phyloP scores from a whole-genome alignment of 2,113 vertebrate genomes.

The Alosa alosa region DNA sequence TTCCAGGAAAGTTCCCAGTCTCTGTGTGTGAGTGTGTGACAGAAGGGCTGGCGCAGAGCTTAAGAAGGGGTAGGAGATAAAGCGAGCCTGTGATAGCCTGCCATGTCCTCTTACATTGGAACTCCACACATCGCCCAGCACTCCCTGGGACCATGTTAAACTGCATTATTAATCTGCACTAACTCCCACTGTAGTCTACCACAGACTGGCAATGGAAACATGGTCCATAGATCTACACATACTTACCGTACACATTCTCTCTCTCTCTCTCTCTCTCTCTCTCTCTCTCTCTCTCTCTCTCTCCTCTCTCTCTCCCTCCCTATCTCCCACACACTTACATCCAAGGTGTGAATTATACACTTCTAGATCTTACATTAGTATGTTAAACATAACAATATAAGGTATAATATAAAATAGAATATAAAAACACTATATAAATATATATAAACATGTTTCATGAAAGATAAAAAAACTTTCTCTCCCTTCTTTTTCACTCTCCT shows the following conservation, averaged over 20 bases:
- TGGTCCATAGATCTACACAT: neutral
- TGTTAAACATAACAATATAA: neutral
- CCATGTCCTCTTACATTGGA: constrained; percentile 27
- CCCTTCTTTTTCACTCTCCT: neutral
- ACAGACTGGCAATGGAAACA: neutral
- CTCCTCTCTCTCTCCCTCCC: too few species aligned
- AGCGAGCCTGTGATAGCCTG: constrained; percentile 6
- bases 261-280: neutral
- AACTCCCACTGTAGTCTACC: neutral
- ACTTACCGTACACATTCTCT: neutral
- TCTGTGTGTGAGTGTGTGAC: neutral
- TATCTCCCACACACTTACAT: neutral
- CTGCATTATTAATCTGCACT: constrained; percentile 16
- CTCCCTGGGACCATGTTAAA: neutral
- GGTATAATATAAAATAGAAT: too few species aligned
- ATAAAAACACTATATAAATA: too few species aligned
- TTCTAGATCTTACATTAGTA: neutral
- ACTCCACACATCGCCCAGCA: neutral
- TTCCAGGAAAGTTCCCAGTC: neutral
- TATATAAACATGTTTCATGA: neutral
- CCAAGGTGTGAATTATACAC: neutral
- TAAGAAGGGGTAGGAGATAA: constrained; percentile 1
- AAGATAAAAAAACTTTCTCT: neutral
- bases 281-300: neutral
- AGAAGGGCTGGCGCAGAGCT: neutral